Evolutionary conservation across 2,797 vertebrate genomes (phyloP).

Genomic region (Eleutherodactylus coqui): DNA sequence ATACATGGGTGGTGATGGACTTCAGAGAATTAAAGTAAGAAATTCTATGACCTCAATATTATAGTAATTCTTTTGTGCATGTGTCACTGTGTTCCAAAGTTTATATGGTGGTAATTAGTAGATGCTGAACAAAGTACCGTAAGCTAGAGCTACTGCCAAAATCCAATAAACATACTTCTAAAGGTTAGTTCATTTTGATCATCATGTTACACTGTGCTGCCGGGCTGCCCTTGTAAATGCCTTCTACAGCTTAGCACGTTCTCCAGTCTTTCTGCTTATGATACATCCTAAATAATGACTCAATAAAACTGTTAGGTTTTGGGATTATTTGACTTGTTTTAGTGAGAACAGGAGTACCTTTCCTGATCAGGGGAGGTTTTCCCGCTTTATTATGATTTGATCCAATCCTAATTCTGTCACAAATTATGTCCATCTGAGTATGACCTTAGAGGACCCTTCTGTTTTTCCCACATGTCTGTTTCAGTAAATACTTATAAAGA

Average conservation of each 20-base stretch:
- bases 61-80: background rate
- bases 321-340: background rate
- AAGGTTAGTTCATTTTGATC: conserved; percentile 19
- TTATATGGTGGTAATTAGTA: background rate
- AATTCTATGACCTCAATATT: background rate
- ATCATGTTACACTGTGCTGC: conserved; percentile 31
- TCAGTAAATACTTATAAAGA: too few relatives aligned
- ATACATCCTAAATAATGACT: background rate
- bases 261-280: conserved; percentile 3
- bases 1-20: background rate
- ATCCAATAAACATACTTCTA: background rate
- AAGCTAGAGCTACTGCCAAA: background rate
- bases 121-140: background rate
- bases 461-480: too few relatives aligned
- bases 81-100: background rate
- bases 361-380: too few relatives aligned
- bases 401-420: too few relatives aligned
- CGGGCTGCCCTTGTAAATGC: conserved; percentile 12
- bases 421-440: too few relatives aligned
- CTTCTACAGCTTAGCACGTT: conserved; percentile 44
- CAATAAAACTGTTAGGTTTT: background rate
- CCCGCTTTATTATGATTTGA: too few relatives aligned
- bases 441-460: too few relatives aligned
- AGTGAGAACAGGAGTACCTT: too few relatives aligned
- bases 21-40: background rate